phyloP scores from a whole-genome alignment of 2,888 invertebrate genomes.

The Caenorhabditis sp. region DNA sequence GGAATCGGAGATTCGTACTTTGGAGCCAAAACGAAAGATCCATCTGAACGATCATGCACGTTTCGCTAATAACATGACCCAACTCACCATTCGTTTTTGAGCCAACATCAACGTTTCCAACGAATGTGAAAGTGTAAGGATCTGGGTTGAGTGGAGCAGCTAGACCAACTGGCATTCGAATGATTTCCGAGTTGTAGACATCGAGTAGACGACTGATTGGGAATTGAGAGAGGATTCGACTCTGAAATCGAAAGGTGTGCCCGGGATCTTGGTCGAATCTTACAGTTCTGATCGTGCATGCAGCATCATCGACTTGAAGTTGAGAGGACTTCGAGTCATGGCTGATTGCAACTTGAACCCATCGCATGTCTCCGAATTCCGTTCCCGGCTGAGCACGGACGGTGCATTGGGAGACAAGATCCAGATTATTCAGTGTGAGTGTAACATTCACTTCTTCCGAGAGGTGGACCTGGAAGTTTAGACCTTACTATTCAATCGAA shows the following conservation, averaged over 20 bases:
- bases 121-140: conserved; percentile 51
- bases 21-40: conserved; percentile 54
- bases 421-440: conserved; percentile 76
- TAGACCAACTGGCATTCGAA: conserved; percentile 54
- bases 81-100: conserved; percentile 46
- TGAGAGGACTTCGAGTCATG: conserved; percentile 47
- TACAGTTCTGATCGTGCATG: conserved; percentile 56
- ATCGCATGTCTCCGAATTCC: conserved; percentile 80
- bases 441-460: conserved; percentile 77
- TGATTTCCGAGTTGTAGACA: conserved; percentile 53
- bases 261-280: not conserved
- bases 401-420: conserved; percentile 71
- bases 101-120: conserved; percentile 52
- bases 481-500: no score
- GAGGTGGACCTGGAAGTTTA: conserved; percentile 70
- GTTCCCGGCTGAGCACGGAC: conserved; percentile 71
- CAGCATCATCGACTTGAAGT: conserved; percentile 58
- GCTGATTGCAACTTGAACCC: conserved; percentile 75
- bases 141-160: conserved; percentile 44
- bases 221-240: conserved; percentile 20
- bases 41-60: conserved; percentile 44
- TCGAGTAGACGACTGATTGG: conserved; percentile 45
- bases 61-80: no score
- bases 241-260: conserved; percentile 15
- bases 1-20: conserved; percentile 75